Percentiles rank a stretch among this genome's conserved stretches.
These are phyloP conservation scores for Meriones unguiculatus DNA, from an alignment of 2,113 vertebrate genomes.

Conservation along the genomic window DNA sequence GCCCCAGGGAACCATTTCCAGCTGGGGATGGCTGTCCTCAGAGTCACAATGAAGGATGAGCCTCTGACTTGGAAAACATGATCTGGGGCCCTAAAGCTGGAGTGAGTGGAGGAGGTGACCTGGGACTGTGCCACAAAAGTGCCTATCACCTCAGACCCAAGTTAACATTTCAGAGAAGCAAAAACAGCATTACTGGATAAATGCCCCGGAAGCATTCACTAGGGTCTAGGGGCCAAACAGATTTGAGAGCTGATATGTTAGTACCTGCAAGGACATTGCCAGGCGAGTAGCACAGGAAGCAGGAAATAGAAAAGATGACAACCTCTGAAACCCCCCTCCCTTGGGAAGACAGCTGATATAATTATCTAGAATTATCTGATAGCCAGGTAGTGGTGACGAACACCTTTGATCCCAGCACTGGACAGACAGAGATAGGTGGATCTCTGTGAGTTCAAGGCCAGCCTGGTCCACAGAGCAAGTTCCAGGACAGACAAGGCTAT, in stretches of 20 bases:
- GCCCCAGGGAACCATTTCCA: not conserved
- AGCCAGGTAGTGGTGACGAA: too few species aligned
- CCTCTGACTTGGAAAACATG: not conserved
- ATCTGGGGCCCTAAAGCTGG: not conserved
- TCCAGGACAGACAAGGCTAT: too few species aligned
- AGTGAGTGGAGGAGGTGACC: not conserved
- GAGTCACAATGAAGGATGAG: conserved; percentile 2
- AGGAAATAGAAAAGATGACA: not conserved
- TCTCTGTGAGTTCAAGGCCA: too few species aligned
- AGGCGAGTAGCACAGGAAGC: not conserved
- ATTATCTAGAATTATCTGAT: not conserved
- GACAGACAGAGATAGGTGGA: too few species aligned
- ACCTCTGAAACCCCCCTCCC: not conserved
- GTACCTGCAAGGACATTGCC: not conserved
- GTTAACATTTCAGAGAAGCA: not conserved
- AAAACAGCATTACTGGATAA: not conserved
- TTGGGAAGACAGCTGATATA: not conserved
- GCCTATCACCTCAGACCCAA: not conserved
- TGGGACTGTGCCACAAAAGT: not conserved
- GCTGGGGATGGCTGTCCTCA: not conserved
- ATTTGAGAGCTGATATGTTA: not conserved
- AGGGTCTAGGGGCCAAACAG: not conserved
- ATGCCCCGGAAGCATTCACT: not conserved
- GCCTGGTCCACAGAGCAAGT: too few species aligned
- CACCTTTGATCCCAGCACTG: too few species aligned